These are phyloP conservation scores for Microcebus griseorufus DNA, from an alignment of 2,113 vertebrate species.

Conservation along the genomic window DNA sequence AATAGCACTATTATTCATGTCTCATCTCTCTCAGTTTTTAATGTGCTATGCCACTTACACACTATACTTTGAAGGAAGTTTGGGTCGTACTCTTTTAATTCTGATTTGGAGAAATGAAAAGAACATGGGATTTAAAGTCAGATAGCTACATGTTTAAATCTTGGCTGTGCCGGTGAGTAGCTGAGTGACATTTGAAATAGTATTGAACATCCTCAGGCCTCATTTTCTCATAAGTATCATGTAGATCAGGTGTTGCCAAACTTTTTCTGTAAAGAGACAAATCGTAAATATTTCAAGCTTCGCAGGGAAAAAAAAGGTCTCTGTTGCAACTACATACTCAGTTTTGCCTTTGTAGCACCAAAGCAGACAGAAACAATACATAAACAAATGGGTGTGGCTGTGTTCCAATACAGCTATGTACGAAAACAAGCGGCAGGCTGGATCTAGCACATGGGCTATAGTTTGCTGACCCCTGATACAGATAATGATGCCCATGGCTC, in stretches of 20 bases:
- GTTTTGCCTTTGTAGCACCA: no score
- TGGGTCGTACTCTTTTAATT: not conserved
- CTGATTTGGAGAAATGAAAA: conserved; percentile 23
- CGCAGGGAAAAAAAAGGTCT: not conserved
- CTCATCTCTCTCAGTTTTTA: not conserved
- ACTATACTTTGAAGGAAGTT: not conserved
- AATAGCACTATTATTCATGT: not conserved
- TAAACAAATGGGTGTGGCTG: no score
- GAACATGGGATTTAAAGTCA: not conserved
- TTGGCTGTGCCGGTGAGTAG: not conserved
- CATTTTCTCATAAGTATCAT: not conserved
- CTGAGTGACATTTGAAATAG: not conserved
- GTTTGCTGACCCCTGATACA: not conserved
- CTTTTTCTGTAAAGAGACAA: not conserved
- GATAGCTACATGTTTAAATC: not conserved
- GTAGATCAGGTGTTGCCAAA: not conserved
- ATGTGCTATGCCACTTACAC: not conserved
- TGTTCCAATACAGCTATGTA: no score
- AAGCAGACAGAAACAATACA: no score
- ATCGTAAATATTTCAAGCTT: not conserved
- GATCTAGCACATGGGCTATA: not conserved
- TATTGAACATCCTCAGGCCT: not conserved
- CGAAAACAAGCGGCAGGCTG: not conserved
- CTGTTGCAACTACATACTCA: no score
- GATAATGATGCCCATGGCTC: not conserved